phyloP scores from a whole-genome alignment of 2,888 invertebrate genomes.

The Oxyteleia sp. region DNA sequence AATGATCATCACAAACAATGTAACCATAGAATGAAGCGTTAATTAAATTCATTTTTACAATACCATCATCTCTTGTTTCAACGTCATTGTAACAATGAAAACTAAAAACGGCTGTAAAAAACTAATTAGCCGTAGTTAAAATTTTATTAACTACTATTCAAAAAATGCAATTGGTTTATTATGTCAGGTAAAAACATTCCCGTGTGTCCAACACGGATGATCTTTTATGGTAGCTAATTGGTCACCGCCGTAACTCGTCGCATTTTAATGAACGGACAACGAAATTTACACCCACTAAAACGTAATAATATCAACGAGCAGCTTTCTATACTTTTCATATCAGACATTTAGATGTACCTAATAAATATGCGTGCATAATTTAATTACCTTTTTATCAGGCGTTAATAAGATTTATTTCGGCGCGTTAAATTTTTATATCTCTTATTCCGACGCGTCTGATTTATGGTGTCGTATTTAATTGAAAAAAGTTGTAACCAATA shows the following conservation, averaged over 20 bases:
- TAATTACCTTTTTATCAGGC: conserved; percentile 43
- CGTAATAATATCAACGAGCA: conserved; percentile 27
- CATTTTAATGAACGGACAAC: conserved; percentile 46
- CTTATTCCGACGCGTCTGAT: conserved; percentile 13
- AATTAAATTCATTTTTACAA: conserved; percentile 3
- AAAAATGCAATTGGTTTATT: conserved; percentile 33
- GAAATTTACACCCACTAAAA: conserved; percentile 48
- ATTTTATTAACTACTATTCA: conserved; percentile 27
- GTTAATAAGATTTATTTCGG: conserved; percentile 53
- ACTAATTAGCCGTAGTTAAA: conserved; percentile 13
- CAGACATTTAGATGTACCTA: conserved; percentile 28
- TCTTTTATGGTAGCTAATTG: conserved; percentile 52
- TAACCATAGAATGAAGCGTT: conserved; percentile 1
- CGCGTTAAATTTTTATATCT: conserved; percentile 26
- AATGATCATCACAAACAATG: conserved; percentile 8
- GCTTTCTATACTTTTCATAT: conserved; percentile 28
- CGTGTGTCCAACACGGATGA: conserved; percentile 28
- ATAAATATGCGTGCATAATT: conserved; percentile 54
- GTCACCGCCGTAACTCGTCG: conserved; percentile 37
- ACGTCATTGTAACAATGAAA: background rate
- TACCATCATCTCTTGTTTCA: background rate
- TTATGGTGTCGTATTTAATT: conserved; percentile 26
- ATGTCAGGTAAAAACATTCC: conserved; percentile 9
- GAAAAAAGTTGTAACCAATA: conserved; percentile 36
- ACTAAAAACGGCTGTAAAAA: background rate